A percentile compares a stretch with the other conserved stretches of the same genome.
phyloP scores from a whole-genome alignment of 2,888 invertebrate genomes.

The Campoletis raptor region DNA sequence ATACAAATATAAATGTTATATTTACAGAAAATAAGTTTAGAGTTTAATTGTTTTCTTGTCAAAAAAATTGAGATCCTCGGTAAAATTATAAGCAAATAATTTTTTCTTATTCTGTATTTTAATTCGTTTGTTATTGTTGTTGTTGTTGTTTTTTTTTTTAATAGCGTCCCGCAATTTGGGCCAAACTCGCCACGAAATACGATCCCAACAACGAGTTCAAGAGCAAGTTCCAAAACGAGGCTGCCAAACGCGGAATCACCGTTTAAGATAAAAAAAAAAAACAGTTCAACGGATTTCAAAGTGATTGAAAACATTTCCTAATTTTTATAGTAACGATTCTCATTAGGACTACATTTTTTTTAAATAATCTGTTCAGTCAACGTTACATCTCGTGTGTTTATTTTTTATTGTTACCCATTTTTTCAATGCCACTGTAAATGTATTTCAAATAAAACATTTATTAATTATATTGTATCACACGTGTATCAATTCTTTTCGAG shows the following conservation, averaged over 20 bases:
- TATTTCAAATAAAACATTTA: constrained; percentile 51
- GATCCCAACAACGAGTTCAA: constrained; percentile 89
- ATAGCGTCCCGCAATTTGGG: constrained; percentile 87
- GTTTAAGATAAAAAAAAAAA: constrained; percentile 69
- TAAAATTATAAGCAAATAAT: neutral
- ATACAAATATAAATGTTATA: neutral
- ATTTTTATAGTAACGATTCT: constrained; percentile 11
- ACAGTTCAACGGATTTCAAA: neutral
- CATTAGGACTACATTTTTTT: neutral
- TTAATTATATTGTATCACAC: constrained; percentile 2
- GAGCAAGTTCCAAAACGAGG: constrained; percentile 88
- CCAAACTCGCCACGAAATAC: constrained; percentile 88
- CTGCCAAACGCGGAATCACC: constrained; percentile 78
- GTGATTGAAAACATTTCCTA: neutral
- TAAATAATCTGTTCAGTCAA: neutral
- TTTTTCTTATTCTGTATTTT: neutral
- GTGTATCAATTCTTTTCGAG: neutral
- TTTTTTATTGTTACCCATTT: neutral
- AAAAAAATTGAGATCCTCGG: neutral
- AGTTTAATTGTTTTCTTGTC: neutral
- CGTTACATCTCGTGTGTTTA: constrained; percentile 8
- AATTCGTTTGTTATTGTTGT: neutral
- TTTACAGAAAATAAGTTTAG: neutral
- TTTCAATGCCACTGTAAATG: constrained; percentile 20
- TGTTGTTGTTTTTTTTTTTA: neutral